These are phyloP conservation scores for Anoplopoma fimbria DNA, from an alignment of 2,113 vertebrate species.

Conservation along the genomic window DNA sequence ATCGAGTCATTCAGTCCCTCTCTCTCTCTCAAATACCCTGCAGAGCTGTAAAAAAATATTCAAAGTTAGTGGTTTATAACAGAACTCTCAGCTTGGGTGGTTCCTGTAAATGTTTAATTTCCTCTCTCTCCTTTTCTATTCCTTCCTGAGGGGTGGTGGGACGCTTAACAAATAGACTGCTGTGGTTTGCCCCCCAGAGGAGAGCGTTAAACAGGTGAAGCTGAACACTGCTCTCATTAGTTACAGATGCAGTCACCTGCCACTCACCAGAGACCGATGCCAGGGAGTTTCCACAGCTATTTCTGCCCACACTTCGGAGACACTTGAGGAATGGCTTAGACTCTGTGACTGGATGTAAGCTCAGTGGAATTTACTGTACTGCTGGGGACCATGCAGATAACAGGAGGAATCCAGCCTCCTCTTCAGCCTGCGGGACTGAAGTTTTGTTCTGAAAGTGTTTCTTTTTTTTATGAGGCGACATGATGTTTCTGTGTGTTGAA, in stretches of 20 bases:
- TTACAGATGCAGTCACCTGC: constrained; percentile 76
- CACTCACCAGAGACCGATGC: constrained; percentile 70
- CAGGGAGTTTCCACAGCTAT: constrained; percentile 57
- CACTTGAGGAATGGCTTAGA: constrained; percentile 61
- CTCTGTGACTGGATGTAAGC: constrained; percentile 65
- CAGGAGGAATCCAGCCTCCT: constrained; percentile 42
- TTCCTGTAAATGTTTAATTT: constrained; percentile 81
- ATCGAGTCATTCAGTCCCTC: constrained; percentile 25
- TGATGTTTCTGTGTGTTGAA: neutral
- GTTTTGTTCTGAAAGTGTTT: constrained; percentile 28
- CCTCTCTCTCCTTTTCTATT: constrained; percentile 37
- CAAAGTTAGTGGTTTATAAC: constrained; percentile 72
- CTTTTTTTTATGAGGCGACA: constrained; percentile 11
- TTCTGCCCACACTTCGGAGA: constrained; percentile 52
- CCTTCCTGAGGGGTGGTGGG: constrained; percentile 50
- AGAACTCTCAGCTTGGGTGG: constrained; percentile 59
- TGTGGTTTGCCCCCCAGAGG: constrained; percentile 66
- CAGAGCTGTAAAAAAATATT: constrained; percentile 51
- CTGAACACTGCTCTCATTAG: constrained; percentile 77
- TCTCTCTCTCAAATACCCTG: constrained; percentile 39
- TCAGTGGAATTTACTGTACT: constrained; percentile 61
- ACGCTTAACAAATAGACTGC: constrained; percentile 66
- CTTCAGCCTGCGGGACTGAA: constrained; percentile 47
- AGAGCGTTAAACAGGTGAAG: constrained; percentile 73
- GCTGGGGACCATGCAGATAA: constrained; percentile 48